phyloP scores from a whole-genome alignment of 2,797 vertebrate genomes.

The Acanthornis magna region DNA sequence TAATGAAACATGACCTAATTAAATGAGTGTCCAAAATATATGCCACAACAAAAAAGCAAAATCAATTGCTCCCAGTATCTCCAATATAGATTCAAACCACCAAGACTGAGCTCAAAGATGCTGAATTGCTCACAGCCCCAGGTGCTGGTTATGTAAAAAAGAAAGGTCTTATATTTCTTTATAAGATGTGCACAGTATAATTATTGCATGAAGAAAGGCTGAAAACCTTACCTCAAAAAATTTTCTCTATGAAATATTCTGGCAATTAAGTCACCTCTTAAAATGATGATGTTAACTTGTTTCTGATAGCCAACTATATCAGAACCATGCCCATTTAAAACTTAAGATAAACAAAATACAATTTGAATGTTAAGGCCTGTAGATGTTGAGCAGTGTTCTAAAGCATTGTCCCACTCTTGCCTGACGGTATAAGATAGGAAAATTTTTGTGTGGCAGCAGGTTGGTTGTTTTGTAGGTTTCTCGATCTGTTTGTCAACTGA shows the following conservation, averaged over 20 bases:
- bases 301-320: not conserved
- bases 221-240: not conserved
- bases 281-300: not conserved
- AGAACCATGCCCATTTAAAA: not conserved
- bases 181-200: not conserved
- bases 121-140: not conserved
- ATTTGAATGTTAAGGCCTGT: not conserved
- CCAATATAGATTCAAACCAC: not conserved
- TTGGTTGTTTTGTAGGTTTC: not conserved
- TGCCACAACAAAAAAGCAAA: not conserved
- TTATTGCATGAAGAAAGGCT: not conserved
- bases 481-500: not conserved
- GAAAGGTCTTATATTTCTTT: not conserved
- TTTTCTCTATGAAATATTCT: not conserved
- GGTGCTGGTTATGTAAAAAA: not conserved
- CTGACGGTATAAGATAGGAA: not conserved
- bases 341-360: not conserved
- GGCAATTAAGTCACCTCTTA: not conserved
- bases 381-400: not conserved
- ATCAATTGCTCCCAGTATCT: accelerated
- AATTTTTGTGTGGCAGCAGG: accelerated
- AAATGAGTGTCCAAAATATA: not conserved
- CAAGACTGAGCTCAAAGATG: not conserved
- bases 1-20: not conserved
- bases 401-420: not conserved